These are phyloP conservation scores for Cantharis rufa DNA, from an alignment of 2,888 invertebrate species.

Conservation along the genomic window DNA sequence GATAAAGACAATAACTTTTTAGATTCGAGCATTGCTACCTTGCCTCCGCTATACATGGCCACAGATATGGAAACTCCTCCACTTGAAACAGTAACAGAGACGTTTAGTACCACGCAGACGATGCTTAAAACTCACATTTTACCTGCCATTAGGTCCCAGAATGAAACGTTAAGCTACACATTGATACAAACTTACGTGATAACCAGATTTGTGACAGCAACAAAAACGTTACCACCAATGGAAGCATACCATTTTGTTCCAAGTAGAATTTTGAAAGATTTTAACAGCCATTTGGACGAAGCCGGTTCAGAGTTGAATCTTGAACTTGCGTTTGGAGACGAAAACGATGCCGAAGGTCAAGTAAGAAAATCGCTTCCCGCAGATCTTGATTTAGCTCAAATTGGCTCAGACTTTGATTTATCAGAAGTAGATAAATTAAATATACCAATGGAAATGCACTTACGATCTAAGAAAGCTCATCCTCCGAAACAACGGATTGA, in stretches of 20 bases:
- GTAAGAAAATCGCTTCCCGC: slow-evolving; percentile 61
- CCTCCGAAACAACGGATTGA: slow-evolving; percentile 40
- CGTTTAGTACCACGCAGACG: slow-evolving; percentile 87
- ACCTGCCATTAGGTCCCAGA: slow-evolving; percentile 76
- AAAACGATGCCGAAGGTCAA: slow-evolving; percentile 65
- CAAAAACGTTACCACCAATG: slow-evolving; percentile 86
- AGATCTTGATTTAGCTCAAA: slow-evolving; percentile 72
- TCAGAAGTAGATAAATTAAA: slow-evolving; percentile 70
- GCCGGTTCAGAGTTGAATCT: slow-evolving; percentile 86
- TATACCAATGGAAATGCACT: slow-evolving; percentile 58
- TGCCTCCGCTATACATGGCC: slow-evolving; percentile 78
- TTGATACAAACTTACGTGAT: slow-evolving; percentile 88
- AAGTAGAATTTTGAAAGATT: slow-evolving; percentile 84
- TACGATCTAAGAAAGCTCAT: slow-evolving; percentile 58
- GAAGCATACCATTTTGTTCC: slow-evolving; percentile 86
- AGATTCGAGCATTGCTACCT: slow-evolving; percentile 80
- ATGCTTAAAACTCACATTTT: slow-evolving; percentile 87
- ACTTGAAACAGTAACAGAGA: slow-evolving; percentile 85
- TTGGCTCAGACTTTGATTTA: slow-evolving; percentile 74
- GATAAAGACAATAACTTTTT: slow-evolving; percentile 69
- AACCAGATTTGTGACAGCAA: slow-evolving; percentile 85
- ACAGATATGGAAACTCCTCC: slow-evolving; percentile 83
- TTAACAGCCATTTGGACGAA: slow-evolving; percentile 85
- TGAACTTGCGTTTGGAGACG: slow-evolving; percentile 84
- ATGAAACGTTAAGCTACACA: slow-evolving; percentile 77